Base-by-base conservation (phyloP, 2,888 invertebrate species). In the Scrobipalpa costella region DNA sequence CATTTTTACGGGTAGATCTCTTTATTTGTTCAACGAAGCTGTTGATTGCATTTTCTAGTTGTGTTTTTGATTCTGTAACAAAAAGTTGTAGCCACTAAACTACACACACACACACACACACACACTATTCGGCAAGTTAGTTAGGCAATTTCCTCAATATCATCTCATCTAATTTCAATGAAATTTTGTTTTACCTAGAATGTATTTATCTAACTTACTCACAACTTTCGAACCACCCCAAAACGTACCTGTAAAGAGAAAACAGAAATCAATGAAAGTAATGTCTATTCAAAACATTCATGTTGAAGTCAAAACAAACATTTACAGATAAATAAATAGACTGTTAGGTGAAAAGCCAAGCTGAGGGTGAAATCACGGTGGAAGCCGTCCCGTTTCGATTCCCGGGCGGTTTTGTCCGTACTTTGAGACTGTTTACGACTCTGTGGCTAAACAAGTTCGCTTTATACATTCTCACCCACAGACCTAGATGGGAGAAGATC, bases 371-470 rank as follows among this genome's bases (percentile, higher is more conserved):
- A 74, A 78, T 76, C 77, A 70, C 75, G 63, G 73, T 60, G 49
- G 68, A 68, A 69, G 63, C 61, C 47, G 47, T 21, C 59, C 59
- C 66, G 44, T 44, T 15, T 11, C 33, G 55, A 52, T 33, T 21
- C 33, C 11, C 33, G 27, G 34, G 55, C 34, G 55, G 55, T 55
- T 19, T 65, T 61, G 17, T 66, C 68, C 72, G 72, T 74, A 75
- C 70, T 67, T 74, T 69, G 71, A 69, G 50, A 65, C 72, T 68
- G 63, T 80, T 81, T 81, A 81, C 77, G 78, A 71, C 72, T 66
- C 34, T 65, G 69, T 66, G 73, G 73, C 72, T 72, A 76, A 79
- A 79, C 76, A 80, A 77, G 75, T 76, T 75, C 73, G 68, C 72
- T 76, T 77, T 73, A 78, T 76, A 76, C 75, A 73, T 78, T 73